Evolutionary conservation across 2,113 vertebrate species (phyloP).

Genomic region (Micronycteris hirsuta): DNA sequence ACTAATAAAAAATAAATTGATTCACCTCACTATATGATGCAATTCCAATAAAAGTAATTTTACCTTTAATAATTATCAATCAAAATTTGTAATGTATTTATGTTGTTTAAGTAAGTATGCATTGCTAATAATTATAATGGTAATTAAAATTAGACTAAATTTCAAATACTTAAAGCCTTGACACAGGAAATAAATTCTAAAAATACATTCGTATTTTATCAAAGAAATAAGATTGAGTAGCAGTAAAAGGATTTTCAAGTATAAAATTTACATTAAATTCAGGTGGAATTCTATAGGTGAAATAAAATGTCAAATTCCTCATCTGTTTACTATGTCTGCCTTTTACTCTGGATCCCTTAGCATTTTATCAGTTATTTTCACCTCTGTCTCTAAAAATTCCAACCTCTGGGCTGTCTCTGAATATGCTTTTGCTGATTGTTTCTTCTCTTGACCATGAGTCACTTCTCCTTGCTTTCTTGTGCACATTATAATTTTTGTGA

Average conservation of each 20-base stretch:
- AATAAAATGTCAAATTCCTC: neutral
- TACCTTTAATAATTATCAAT: neutral
- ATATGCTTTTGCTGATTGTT: neutral
- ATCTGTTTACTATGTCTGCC: neutral
- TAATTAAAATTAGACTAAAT: neutral
- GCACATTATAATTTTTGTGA: neutral
- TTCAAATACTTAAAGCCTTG: neutral
- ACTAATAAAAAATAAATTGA: neutral
- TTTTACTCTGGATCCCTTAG: neutral
- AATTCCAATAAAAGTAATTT: constrained; percentile 9
- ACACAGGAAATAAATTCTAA: neutral
- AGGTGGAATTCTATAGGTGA: neutral
- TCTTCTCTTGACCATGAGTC: neutral
- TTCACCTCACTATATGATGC: neutral
- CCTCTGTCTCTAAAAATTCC: neutral
- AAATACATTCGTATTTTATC: neutral
- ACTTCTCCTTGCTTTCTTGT: neutral
- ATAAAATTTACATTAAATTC: neutral
- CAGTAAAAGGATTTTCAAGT: neutral
- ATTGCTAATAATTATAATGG: neutral
- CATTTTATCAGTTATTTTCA: neutral
- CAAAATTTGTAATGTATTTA: neutral
- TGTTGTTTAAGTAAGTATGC: neutral
- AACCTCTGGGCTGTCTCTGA: neutral
- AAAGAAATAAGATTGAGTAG: neutral